These are phyloP conservation scores for Drosophila colorata DNA, from an alignment of 2,888 invertebrate genomes.

Conservation along the genomic window DNA sequence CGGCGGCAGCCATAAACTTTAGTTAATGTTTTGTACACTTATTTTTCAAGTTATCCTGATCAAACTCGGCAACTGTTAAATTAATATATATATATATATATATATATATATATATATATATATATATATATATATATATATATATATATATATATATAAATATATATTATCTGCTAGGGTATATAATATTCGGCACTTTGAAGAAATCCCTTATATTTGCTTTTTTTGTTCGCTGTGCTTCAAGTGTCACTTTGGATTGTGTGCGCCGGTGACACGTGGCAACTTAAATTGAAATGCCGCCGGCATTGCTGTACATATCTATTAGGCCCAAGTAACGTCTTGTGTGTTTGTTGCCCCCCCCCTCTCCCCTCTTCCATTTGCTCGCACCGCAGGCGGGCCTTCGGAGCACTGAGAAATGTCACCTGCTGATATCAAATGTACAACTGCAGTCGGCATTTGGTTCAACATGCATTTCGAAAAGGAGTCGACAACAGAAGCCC, in stretches of 20 bases:
- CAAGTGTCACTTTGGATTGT: conserved; percentile 75
- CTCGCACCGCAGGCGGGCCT: conserved; percentile 41
- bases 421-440: conserved; percentile 50
- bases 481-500: conserved; percentile 17
- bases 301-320: conserved; percentile 70
- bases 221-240: conserved; percentile 29
- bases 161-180: neutral
- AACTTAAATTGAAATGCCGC: conserved; percentile 80
- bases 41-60: too few species aligned
- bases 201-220: neutral
- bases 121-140: too few species aligned
- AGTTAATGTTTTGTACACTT: too few species aligned
- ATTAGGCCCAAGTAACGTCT: conserved; percentile 53
- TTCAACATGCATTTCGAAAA: conserved; percentile 36
- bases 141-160: too few species aligned
- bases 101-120: too few species aligned
- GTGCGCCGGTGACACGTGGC: conserved; percentile 76
- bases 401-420: conserved; percentile 58
- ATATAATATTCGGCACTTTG: neutral
- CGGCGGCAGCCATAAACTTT: too few species aligned
- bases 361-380: neutral
- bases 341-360: neutral
- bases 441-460: conserved; percentile 34
- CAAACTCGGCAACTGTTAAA: too few species aligned
- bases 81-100: too few species aligned